Base-by-base conservation (phyloP, 1,140 invertebrate genomes). In the Acyrthosiphon pisum region DNA sequence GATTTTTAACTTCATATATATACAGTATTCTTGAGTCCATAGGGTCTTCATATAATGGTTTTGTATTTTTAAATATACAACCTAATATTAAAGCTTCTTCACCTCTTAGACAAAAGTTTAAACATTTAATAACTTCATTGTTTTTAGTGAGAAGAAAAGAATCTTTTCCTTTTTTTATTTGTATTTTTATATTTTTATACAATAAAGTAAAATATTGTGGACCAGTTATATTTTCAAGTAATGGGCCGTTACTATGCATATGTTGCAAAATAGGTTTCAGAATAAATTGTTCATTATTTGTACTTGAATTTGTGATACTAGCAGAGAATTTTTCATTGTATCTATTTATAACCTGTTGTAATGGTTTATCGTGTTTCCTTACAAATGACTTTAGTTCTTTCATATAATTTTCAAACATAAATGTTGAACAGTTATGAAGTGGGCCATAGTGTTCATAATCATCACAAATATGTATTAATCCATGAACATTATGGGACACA, bases 361-460 rank as follows among this genome's bases (percentile, higher is more conserved):
- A 53, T 23, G 53, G 53, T 22, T 53, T 53, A 53, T 53, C 53
- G 22, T 53, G 53, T 53, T 53, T 53, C 22, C 53, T 53, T 53
- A 53, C 20, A 53, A 53, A 53, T 53, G n/a, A n/a, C n/a, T n/a
- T n/a, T n/a, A n/a, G n/a, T n/a, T n/a, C n/a, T n/a, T n/a, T n/a
- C n/a, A n/a, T n/a, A n/a, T n/a, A 53, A 53, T 53, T 90, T 90
- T 90, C 89, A 90, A 90, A 90, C n/a, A 56, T 37, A 60, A 90
- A 60, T 37, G 89, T 37, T 30, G 46, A 53, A 68, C 50, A 60
- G 23, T 60, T 50, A 37, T 90, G 26, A 90, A 90, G 89, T 44
- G 89, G 35, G 20, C n/a, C 50, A 90, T 30, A 90, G 35, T 22
- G 23, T 30, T 68, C 50, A 60, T 68, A 90, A 56, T 68, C 50